These are phyloP conservation scores for Menura novaehollandiae DNA, from an alignment of 2,113 vertebrate species.

Conservation along the genomic window DNA sequence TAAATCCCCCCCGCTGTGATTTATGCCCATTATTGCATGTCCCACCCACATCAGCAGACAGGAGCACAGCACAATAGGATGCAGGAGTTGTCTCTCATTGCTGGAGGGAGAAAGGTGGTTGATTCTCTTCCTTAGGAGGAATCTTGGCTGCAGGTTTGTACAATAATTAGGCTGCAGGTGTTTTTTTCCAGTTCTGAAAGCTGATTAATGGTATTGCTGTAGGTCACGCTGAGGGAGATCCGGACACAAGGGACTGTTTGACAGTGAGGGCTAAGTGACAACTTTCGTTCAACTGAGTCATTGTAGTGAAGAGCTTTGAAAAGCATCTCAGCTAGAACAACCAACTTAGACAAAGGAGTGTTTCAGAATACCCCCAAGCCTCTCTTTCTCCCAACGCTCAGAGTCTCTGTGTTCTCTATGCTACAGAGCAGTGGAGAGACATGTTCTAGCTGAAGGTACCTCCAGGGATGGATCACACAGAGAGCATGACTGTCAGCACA, in stretches of 20 bases:
- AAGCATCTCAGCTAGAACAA: neutral
- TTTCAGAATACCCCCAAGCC: neutral
- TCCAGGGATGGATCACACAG: neutral
- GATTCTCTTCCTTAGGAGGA: neutral
- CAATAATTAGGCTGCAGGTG: neutral
- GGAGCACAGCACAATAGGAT: neutral
- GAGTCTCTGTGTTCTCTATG: neutral
- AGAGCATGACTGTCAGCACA: neutral
- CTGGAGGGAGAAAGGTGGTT: neutral
- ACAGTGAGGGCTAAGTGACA: neutral
- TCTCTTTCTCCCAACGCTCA: neutral
- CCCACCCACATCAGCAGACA: neutral
- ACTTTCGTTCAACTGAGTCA: neutral
- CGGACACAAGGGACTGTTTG: neutral
- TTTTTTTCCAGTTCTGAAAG: neutral
- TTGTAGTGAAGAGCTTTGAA: neutral
- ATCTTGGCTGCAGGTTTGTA: neutral
- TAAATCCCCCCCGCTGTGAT: neutral
- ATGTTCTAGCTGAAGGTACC: neutral
- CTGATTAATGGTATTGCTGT: neutral
- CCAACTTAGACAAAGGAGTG: neutral
- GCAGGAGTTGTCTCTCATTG: neutral
- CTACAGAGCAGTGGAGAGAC: neutral
- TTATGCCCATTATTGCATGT: neutral
- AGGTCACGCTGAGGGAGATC: neutral